These are phyloP conservation scores for Catocala nupta DNA, from an alignment of 2,888 invertebrate species.

Conservation along the genomic window DNA sequence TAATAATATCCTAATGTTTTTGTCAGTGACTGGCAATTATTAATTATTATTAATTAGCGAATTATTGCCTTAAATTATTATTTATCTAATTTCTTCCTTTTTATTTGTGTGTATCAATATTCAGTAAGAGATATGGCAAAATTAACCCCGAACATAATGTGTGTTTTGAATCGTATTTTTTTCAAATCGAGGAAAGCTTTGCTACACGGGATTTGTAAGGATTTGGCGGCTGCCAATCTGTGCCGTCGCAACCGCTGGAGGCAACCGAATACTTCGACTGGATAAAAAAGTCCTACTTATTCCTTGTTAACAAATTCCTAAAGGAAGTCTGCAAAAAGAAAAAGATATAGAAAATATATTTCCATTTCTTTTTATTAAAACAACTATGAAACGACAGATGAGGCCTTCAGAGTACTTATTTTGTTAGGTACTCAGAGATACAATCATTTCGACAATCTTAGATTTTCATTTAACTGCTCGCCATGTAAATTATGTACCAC, in stretches of 20 bases:
- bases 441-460: conserved; percentile 45
- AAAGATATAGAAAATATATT: conserved; percentile 52
- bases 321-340: conserved; percentile 57
- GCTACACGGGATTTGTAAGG: conserved; percentile 76
- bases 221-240: conserved; percentile 81
- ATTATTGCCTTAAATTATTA: too few species aligned
- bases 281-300: conserved; percentile 74
- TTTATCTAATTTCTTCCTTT: too few species aligned
- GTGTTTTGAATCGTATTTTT: conserved; percentile 75
- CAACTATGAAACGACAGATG: conserved; percentile 54
- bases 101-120: too few species aligned
- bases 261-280: conserved; percentile 74
- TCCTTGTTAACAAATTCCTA: conserved; percentile 77
- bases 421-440: conserved; percentile 32
- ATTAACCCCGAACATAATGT: background rate
- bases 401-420: conserved; percentile 38
- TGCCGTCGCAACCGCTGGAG: conserved; percentile 68
- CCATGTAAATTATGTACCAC: conserved; percentile 35
- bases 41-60: too few species aligned
- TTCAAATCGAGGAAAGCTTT: conserved; percentile 62
- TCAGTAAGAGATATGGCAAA: conserved; percentile 1
- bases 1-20: too few species aligned
- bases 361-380: conserved; percentile 53
- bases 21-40: too few species aligned
- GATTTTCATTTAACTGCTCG: conserved; percentile 42